phyloP scores from a whole-genome alignment of 2,888 invertebrate genomes.

The Copidosoma aretas region DNA sequence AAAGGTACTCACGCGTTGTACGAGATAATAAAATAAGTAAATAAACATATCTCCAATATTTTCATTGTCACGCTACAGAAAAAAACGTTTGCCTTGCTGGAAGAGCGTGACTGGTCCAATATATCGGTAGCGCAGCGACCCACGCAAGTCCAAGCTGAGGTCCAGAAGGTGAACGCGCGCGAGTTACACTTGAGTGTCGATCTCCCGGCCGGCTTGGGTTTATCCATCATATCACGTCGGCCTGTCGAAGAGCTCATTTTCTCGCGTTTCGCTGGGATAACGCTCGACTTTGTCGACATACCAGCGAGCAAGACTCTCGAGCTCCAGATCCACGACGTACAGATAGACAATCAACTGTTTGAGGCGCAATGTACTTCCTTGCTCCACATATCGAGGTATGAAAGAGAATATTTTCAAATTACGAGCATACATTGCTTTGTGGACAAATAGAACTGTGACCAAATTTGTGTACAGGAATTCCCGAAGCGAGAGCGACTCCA shows the following conservation, averaged over 20 bases:
- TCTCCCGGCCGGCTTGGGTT: constrained; percentile 72
- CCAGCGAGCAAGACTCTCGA: constrained; percentile 67
- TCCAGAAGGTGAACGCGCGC: constrained; percentile 53
- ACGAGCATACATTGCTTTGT: not conserved
- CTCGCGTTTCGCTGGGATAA: constrained; percentile 72
- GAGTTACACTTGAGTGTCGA: constrained; percentile 71
- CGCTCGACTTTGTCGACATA: constrained; percentile 69
- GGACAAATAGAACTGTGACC: not conserved
- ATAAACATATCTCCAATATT: not conserved
- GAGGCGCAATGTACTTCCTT: constrained; percentile 86
- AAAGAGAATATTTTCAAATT: not conserved
- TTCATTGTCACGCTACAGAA: constrained; percentile 46
- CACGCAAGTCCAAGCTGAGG: constrained; percentile 50
- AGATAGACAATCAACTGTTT: constrained; percentile 75
- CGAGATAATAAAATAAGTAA: not conserved
- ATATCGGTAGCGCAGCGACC: constrained; percentile 65
- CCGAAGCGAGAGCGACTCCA: constrained; percentile 63
- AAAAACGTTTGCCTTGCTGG: constrained; percentile 63
- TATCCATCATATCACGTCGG: constrained; percentile 78
- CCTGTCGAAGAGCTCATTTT: constrained; percentile 84
- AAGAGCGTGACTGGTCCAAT: constrained; percentile 66
- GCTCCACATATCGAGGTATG: constrained; percentile 70
- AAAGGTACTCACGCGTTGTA: constrained; percentile 51
- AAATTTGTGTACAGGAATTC: constrained; percentile 54
- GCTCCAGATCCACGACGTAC: constrained; percentile 79